Evolutionary conservation across 92 coral and sea anemone genomes (phyloP).

Genomic region (Pocillopora grandis): DNA sequence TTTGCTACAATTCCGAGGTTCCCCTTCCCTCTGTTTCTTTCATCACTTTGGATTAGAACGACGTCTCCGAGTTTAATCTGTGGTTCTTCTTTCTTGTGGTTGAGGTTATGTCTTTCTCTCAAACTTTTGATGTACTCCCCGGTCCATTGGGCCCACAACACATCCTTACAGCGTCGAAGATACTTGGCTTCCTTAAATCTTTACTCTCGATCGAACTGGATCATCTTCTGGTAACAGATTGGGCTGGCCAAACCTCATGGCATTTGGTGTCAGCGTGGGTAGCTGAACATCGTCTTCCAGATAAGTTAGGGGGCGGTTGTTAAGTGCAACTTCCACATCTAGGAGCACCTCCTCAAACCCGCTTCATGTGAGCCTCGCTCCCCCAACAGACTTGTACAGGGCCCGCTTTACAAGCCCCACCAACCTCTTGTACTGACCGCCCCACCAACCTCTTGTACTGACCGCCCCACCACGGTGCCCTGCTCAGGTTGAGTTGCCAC

Average conservation of each 20-base stretch:
- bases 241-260: constrained; percentile 27
- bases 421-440: no score
- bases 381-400: constrained; percentile 1
- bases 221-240: constrained; percentile 34
- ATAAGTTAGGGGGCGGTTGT: constrained; percentile 19
- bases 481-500: constrained; percentile 35
- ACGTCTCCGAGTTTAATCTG: constrained; percentile 25
- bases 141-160: neutral
- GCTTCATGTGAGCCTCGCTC: neutral
- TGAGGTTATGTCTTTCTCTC: constrained; percentile 35
- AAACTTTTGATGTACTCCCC: constrained; percentile 27
- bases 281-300: constrained; percentile 41
- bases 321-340: constrained; percentile 25
- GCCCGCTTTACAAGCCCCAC: constrained; percentile 10
- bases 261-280: constrained; percentile 1
- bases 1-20: constrained; percentile 32
- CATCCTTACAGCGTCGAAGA: constrained; percentile 31
- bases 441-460: no score
- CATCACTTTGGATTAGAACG: constrained; percentile 28
- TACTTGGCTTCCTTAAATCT: constrained; percentile 41
- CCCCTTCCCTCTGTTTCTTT: constrained; percentile 32
- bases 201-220: constrained; percentile 13
- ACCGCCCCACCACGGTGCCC: constrained; percentile 22
- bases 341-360: constrained; percentile 16
- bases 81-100: constrained; percentile 23